phyloP scores from a whole-genome alignment of 2,113 vertebrate species.

The Dasyurus viverrinus region DNA sequence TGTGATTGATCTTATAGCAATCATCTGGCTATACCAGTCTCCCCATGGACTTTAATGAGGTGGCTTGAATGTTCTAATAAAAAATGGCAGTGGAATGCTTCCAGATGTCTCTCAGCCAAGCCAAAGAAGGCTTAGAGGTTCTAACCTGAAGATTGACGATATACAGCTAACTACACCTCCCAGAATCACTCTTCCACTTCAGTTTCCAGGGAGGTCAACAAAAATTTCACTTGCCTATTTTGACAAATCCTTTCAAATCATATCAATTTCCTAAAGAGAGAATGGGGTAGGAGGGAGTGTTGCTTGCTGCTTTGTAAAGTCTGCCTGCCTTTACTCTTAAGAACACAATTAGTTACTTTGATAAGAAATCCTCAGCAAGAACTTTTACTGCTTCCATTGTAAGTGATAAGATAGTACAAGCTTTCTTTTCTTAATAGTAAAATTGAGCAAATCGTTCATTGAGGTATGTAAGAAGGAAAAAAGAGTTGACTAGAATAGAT shows the following conservation, averaged over 20 bases:
- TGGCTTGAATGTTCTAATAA: conserved; percentile 78
- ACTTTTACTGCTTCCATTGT: conserved; percentile 10
- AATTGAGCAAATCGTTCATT: background rate
- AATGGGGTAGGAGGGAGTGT: background rate
- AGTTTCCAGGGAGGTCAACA: conserved; percentile 45
- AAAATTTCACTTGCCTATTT: conserved; percentile 35
- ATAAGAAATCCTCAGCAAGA: conserved; percentile 15
- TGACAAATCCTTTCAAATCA: conserved; percentile 50
- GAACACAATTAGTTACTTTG: conserved; percentile 37
- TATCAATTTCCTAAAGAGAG: conserved; percentile 27
- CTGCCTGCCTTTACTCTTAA: background rate
- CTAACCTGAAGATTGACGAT: conserved; percentile 24
- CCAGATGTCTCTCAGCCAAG: conserved; percentile 62
- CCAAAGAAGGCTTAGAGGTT: conserved; percentile 59
- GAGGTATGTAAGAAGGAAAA: background rate
- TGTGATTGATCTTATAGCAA: conserved; percentile 68
- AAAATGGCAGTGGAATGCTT: conserved; percentile 70
- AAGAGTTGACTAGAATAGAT: background rate
- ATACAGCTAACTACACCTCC: conserved; percentile 1
- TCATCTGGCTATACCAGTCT: conserved; percentile 64
- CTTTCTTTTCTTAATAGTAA: conserved; percentile 8
- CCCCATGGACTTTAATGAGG: conserved; percentile 69
- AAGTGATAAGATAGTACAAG: background rate
- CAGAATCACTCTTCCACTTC: conserved; percentile 56
- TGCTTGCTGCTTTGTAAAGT: background rate